Evolutionary conservation across 2,888 invertebrate genomes (phyloP), one percentile per base, ranked within the genome.

Genomic region (Diadromus collaris): DNA sequence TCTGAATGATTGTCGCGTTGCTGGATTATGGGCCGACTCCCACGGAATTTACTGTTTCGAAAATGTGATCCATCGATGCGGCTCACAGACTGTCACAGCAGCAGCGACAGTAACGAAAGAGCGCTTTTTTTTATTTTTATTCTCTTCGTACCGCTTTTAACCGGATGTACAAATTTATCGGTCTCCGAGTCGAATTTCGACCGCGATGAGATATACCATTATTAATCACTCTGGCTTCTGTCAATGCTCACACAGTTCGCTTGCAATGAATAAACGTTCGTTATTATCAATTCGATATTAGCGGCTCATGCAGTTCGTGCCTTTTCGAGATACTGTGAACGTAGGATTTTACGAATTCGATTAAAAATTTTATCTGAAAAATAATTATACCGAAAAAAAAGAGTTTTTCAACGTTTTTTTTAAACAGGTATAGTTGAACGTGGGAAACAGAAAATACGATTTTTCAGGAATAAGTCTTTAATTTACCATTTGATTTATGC

Each of bases 161-260:
- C 74, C 78, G 74, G 61, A 75, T 71, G 74, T 71, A 67, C 74
- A 74, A 44, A 78, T 78, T 69, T 69, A 78, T 75, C 54, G 65
- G 61, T 60, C 64, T 69, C 34, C 13, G 24, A 27, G 21, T 32
- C 60, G 51, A 51, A 67, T 74, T 78, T 56, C 74, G 70, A 65
- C 60, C 78, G 65, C 64, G 27, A 65, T 21, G 54, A 67, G 71
- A 70, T 56, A 67, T 71, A 32, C 58, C 38, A 16, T 71, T 27
- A 78, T 78, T 67, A 71, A 75, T 75, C 78, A 71, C 71, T 74
- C 67, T 71, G 70, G 74, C 70, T 56, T 75, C 71, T 63, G 70
- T 56, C 61, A 65, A 67, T 74, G 60, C 44, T 58, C 34, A 54
- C 74, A 54, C 69, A 58, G 41, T 60, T 70, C 65, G 65, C 56